Evolutionary conservation across 2,113 vertebrate genomes (phyloP), one percentile per base, ranked within the genome.

Genomic region (Grus americana): DNA sequence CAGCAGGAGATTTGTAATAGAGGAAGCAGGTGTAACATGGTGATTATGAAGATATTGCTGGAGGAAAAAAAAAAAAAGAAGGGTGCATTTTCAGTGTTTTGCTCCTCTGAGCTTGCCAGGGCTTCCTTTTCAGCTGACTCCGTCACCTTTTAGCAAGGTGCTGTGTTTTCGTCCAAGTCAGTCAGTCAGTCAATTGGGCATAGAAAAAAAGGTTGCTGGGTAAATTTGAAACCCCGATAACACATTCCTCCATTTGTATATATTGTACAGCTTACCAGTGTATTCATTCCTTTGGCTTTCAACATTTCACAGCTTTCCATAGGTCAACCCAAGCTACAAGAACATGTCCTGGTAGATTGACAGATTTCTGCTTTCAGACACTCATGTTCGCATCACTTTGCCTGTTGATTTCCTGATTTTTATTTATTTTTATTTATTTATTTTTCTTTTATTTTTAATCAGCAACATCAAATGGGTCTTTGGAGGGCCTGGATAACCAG

Each of bases 401-500:
- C 97, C 89, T 98, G 97, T 97, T 98, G 96, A 97, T 97, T 98
- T 98, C 89, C 95, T 98, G 97, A 80, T 93, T 97, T 96, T 91
- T 96, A 92, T 98, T 97, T 98, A 92, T 97, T 96, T 27, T 97
- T 98, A 80, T 97, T 97, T 97, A 93, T 93, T 97, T 97, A 87
- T 97, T 97, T 97, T 97, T 97, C 93, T 97, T 98, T 98, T 98
- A 97, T 98, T 98, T 98, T 98, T 92, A 90, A 98, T 98, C 98
- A 99, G 99, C 99, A 97, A 99, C 99, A 97, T 99, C 99, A 90
- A 99, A 99, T 96, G 99, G 99, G 98, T 99, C 99, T 97, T 98
- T 99, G 98, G 99, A 99, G 97, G 99, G 99, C 97, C 98, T 99
- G 98, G 99, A 99, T 98, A 99, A 99, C 98, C 99, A 99, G 98